Percentiles rank a stretch among this genome's conserved stretches.
These are phyloP conservation scores for Anolis carolinensis DNA, from an alignment of 2,113 vertebrate species.

Conservation along the genomic window DNA sequence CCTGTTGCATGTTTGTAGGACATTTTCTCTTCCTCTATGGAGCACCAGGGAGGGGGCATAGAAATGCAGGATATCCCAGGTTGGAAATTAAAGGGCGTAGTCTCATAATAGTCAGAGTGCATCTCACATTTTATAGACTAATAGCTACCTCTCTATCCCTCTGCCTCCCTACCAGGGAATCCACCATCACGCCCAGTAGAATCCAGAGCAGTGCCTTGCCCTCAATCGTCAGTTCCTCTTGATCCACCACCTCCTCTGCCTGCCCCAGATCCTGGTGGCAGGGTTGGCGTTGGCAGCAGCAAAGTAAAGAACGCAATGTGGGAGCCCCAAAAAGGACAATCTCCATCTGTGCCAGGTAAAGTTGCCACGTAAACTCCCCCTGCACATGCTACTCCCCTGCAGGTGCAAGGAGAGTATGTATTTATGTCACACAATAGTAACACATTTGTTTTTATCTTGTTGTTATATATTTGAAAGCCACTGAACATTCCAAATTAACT, in stretches of 20 bases:
- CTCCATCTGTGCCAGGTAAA: constrained; percentile 22
- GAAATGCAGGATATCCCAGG: not conserved
- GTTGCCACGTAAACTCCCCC: too few species aligned
- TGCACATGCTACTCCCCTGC: too few species aligned
- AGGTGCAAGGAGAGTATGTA: not conserved
- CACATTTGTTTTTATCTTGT: not conserved
- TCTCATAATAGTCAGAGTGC: not conserved
- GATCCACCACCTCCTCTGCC: not conserved
- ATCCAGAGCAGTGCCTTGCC: not conserved
- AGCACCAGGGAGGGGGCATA: not conserved
- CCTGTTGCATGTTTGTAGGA: not conserved
- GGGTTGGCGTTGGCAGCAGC: not conserved
- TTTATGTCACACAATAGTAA: not conserved
- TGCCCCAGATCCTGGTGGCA: not conserved
- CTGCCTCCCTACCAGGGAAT: not conserved
- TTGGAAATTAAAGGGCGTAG: not conserved
- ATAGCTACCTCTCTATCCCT: not conserved
- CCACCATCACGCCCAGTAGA: not conserved
- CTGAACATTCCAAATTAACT: not conserved
- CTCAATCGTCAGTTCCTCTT: not conserved
- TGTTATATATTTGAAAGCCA: not conserved
- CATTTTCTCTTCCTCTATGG: not conserved
- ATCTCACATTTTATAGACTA: not conserved
- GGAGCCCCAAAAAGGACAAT: not conserved
- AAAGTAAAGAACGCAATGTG: not conserved